Percentiles rank a stretch among this genome's conserved stretches.
Evolutionary conservation across 1,140 invertebrate species (phyloP).

Genomic region (Megathymus violae): DNA sequence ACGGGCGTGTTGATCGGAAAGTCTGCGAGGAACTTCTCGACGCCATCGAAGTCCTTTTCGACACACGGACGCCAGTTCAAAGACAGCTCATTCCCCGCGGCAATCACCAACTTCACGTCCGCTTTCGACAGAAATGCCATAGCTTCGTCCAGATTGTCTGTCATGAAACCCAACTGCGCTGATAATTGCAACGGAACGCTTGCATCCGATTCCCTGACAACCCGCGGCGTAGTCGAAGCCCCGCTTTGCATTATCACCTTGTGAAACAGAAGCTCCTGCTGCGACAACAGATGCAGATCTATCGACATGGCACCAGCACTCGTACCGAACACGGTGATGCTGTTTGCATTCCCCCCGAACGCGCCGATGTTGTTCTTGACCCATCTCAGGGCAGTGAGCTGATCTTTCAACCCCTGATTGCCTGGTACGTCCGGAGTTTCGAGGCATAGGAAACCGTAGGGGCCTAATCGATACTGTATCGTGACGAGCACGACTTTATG

Average conservation of each 20-base stretch:
- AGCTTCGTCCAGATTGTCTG: conserved; percentile 36
- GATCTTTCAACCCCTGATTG: conserved; percentile 89
- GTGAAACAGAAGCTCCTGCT: conserved; percentile 48
- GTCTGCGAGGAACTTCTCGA: conserved; percentile 39
- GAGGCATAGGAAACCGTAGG: conserved; percentile 88
- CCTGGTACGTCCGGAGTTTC: conserved; percentile 86
- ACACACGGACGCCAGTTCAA: conserved; percentile 32
- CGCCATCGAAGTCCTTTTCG: conserved; percentile 41
- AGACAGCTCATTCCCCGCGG: conserved; percentile 19
- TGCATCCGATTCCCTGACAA: conserved; percentile 25
- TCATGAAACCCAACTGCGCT: conserved; percentile 37
- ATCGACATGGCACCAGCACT: conserved; percentile 84
- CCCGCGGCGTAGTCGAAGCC: conserved; percentile 10
- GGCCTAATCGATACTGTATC: conserved; percentile 86
- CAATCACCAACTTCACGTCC: conserved; percentile 28
- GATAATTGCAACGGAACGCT: conserved; percentile 39
- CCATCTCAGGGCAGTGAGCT: conserved; percentile 87
- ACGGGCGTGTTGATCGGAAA: conserved; percentile 32
- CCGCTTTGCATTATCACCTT: conserved; percentile 55
- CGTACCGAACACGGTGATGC: conserved; percentile 87
- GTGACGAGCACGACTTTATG: conserved; percentile 85
- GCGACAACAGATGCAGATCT: conserved; percentile 48
- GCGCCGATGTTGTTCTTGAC: conserved; percentile 86
- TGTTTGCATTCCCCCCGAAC: conserved; percentile 88
- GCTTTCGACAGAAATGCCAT: conserved; percentile 32